A percentile compares a stretch with the other conserved stretches of the same genome.
Conservation (phyloP, 2,888 invertebrate species). For the Mongoloraphidia duomilia region DNA sequence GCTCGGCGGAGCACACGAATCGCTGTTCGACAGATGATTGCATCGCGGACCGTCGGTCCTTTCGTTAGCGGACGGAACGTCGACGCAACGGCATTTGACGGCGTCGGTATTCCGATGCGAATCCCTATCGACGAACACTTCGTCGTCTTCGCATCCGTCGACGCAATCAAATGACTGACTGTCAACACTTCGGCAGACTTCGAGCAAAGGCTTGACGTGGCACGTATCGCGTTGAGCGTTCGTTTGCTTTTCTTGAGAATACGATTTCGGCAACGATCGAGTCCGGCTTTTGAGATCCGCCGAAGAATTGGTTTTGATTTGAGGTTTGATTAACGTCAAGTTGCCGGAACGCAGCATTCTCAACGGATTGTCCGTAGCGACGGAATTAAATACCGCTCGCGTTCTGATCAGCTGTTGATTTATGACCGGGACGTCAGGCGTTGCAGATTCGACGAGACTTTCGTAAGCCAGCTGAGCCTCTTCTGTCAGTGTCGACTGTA, state of each 20-base stretch:
- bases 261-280: conserved; percentile 22
- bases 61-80: too few species aligned
- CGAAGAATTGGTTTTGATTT: conserved; percentile 23
- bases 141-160: neutral
- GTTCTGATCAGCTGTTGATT: conserved; percentile 14
- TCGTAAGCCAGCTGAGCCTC: conserved; percentile 89
- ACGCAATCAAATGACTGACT: neutral
- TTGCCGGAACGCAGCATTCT: conserved; percentile 46
- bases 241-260: conserved; percentile 1
- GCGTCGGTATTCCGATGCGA: neutral
- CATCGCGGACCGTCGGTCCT: too few species aligned
- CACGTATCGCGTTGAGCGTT: neutral
- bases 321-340: conserved; percentile 38
- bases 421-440: conserved; percentile 22
- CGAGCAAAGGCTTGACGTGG: neutral
- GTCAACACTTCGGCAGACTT: neutral
- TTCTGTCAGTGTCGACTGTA: conserved; percentile 68
- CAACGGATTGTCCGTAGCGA: conserved; percentile 41
- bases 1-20: neutral
- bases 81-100: neutral
- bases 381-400: conserved; percentile 17
- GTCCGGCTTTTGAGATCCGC: neutral
- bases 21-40: too few species aligned
- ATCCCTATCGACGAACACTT: neutral
- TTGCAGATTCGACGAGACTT: conserved; percentile 63